These are phyloP conservation scores for Keiferia lycopersicella DNA, from an alignment of 2,888 invertebrate species.

Conservation along the genomic window DNA sequence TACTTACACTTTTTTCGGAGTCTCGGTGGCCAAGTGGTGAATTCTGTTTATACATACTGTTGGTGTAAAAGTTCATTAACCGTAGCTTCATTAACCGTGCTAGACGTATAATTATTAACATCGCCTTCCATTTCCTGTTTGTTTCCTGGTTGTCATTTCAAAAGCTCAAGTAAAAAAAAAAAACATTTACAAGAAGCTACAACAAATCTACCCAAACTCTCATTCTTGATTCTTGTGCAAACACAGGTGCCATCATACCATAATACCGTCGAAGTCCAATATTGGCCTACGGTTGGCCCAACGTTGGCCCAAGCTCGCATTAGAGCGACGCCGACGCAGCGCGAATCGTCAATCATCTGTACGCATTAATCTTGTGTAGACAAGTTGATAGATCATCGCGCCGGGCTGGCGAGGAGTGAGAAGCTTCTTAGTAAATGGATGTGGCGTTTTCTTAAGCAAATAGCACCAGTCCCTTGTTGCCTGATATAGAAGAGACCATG, in stretches of 20 bases:
- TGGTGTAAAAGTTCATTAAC: too few relatives aligned
- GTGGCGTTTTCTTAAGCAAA: background rate
- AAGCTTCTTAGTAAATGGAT: slow-evolving; percentile 35
- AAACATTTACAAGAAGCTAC: background rate
- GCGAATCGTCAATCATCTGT: slow-evolving; percentile 79
- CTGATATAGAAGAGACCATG: too few relatives aligned
- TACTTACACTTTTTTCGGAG: too few relatives aligned
- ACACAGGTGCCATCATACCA: background rate
- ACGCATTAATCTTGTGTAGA: slow-evolving; percentile 80
- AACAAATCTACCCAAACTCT: background rate
- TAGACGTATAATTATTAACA: too few relatives aligned
- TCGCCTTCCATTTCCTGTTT: too few relatives aligned
- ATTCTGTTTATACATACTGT: too few relatives aligned
- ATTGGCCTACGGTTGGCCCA: slow-evolving; percentile 29
- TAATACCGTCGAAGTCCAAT: too few relatives aligned
- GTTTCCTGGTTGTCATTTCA: too few relatives aligned
- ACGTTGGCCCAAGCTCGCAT: slow-evolving; percentile 64
- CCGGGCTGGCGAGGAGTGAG: slow-evolving; percentile 46
- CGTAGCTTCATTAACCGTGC: too few relatives aligned
- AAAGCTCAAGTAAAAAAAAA: too few relatives aligned
- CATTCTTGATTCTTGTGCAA: background rate
- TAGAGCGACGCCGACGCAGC: slow-evolving; percentile 67
- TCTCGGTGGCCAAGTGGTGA: too few relatives aligned
- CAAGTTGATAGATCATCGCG: slow-evolving; percentile 80
- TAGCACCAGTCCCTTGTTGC: too few relatives aligned